A percentile compares a stretch with the other conserved stretches of the same genome.
Conservation (phyloP, 2,888 invertebrate species). For the Pomacea canaliculata region DNA sequence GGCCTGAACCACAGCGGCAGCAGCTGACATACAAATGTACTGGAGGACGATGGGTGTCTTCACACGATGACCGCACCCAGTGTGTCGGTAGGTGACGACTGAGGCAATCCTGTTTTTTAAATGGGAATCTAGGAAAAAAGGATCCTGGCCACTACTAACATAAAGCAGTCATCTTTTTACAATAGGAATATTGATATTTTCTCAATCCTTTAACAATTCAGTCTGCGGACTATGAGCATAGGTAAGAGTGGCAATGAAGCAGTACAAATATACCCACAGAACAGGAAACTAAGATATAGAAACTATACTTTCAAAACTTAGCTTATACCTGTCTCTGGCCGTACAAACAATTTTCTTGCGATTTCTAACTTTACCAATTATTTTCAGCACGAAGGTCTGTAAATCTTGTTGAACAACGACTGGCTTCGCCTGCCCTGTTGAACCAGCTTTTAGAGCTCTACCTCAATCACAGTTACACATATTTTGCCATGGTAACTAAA, state of each 20-base stretch:
- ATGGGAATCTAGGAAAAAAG: too few species aligned
- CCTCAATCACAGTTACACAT: conserved; percentile 21
- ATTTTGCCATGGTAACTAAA: conserved; percentile 21
- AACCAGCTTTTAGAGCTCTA: conserved; percentile 9
- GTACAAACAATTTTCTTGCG: too few species aligned
- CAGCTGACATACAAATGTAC: not conserved
- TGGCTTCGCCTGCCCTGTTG: not conserved
- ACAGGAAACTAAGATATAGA: too few species aligned
- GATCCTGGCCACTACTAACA: too few species aligned
- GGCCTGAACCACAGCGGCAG: not conserved
- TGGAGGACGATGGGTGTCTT: not conserved
- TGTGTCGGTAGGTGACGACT: not conserved
- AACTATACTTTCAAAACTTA: too few species aligned
- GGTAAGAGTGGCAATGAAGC: not conserved
- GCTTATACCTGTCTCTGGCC: too few species aligned
- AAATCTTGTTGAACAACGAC: conserved; percentile 10
- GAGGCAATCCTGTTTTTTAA: not conserved
- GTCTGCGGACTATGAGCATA: too few species aligned
- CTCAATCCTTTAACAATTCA: too few species aligned
- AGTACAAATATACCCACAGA: not conserved
- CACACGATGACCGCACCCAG: not conserved
- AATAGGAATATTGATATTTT: too few species aligned
- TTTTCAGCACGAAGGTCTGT: conserved; percentile 11
- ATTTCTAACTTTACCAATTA: too few species aligned
- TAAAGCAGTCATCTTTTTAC: too few species aligned